A percentile compares a stretch with the other conserved stretches of the same genome.
Conservation (phyloP, 2,113 vertebrate species). For the Glaucidium brasilianum region DNA sequence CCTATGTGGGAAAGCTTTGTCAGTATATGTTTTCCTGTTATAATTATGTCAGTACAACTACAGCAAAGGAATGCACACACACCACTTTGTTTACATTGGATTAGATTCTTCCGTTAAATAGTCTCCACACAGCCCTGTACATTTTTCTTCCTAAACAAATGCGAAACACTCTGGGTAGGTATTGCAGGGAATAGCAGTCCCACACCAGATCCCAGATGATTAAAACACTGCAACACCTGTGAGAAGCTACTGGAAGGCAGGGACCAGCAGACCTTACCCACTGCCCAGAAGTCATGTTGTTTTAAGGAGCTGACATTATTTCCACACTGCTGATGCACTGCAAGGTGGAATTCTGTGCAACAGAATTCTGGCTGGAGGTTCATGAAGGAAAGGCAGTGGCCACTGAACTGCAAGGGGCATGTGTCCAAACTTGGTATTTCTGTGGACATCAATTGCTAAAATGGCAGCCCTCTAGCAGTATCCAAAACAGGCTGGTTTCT, state of each 20-base stretch:
- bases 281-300: accelerated
- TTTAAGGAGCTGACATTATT: background rate
- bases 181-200: background rate
- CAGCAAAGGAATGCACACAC: background rate
- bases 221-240: background rate
- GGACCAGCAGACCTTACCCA: background rate
- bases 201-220: background rate
- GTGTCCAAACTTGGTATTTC: background rate
- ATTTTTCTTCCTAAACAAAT: background rate
- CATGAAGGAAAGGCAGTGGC: background rate
- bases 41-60: background rate
- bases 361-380: background rate
- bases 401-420: background rate
- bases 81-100: constrained; percentile 13
- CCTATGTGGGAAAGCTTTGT: background rate
- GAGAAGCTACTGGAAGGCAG: background rate
- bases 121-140: background rate
- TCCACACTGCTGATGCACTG: background rate
- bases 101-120: background rate
- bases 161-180: background rate
- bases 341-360: background rate
- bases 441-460: background rate
- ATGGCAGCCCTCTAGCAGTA: background rate
- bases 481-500: background rate
- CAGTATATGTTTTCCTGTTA: background rate